Evolutionary conservation across 2,888 invertebrate genomes (phyloP), one percentile per base, ranked within the genome.

Genomic region (Chaetogeoica ovagalla): DNA sequence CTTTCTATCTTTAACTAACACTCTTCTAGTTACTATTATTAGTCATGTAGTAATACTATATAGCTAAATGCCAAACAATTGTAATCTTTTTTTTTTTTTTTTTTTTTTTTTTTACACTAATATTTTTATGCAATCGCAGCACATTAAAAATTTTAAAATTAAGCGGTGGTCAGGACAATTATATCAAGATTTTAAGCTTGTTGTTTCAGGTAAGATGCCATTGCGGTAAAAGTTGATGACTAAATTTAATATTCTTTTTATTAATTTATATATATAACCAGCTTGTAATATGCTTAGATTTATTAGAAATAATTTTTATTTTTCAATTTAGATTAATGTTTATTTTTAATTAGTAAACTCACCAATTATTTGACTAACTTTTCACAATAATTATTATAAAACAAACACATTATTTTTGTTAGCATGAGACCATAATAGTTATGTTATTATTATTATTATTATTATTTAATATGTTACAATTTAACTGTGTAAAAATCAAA

Each of bases 91-190:
- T 55, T n/a, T 60, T 59, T 74, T 48, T 68, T 55, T 60, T 71
- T 79, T 70, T 57, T 63, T 79, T 79, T 70, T 57, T 63, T 71
- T 55, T 71, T 79, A 79, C 79, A 79, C 71, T 79, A 79, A 79
- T 79, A 71, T 79, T 71, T 79, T 71, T 71, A 79, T 79, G 71
- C 79, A 63, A 79, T 62, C 79, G 63, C 79, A 79, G 79, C 79
- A 79, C 63, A 79, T 79, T 79, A 79, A 77, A 74, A 79, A 48
- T 48, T 57, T 71, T 79, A 79, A 63, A 79, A 71, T 65, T 65
- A 71, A 79, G 57, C 70, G 71, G 79, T 79, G 71, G 43, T 79
- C 71, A 79, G 65, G 65, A 79, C 79, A 63, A 43, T 71, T 70
- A 60, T 79, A 79, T 4, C 71, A 71, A 79, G 55, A 79, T 63